Conservation (phyloP, 2,888 invertebrate genomes). For the Pristionchus maxplancki region DNA sequence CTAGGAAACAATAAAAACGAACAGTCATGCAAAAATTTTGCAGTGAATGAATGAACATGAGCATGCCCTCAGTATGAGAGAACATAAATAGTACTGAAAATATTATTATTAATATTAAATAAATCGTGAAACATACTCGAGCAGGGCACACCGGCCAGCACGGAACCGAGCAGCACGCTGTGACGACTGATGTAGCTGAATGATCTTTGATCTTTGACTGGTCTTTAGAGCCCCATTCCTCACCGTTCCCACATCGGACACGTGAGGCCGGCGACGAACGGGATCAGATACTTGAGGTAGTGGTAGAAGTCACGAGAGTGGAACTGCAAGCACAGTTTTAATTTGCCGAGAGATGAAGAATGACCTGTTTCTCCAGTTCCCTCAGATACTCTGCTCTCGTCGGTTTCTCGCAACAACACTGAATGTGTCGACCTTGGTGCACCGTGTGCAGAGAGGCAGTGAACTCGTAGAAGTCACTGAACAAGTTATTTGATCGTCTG, state of each 20-base stretch:
- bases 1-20: background rate
- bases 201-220: too few species aligned
- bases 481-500: background rate
- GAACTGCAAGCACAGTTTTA: background rate
- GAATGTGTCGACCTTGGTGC: background rate
- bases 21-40: background rate
- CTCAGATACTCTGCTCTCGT: background rate
- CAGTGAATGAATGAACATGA: background rate
- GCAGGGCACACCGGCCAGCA: background rate
- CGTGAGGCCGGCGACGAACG: background rate
- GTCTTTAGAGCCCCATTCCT: too few species aligned
- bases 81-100: background rate
- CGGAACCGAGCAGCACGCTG: background rate
- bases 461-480: slow-evolving; percentile 5
- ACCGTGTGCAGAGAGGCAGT: background rate
- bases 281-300: background rate
- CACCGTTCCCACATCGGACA: background rate
- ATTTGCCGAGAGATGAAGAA: background rate
- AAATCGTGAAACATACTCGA: background rate
- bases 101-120: background rate
- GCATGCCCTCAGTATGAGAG: background rate
- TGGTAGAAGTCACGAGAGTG: background rate
- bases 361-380: background rate
- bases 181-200: slow-evolving; percentile 2
- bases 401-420: background rate